These are phyloP conservation scores for Tretioscincus oriximinensis DNA, from an alignment of 2,113 vertebrate genomes.

Conservation along the genomic window DNA sequence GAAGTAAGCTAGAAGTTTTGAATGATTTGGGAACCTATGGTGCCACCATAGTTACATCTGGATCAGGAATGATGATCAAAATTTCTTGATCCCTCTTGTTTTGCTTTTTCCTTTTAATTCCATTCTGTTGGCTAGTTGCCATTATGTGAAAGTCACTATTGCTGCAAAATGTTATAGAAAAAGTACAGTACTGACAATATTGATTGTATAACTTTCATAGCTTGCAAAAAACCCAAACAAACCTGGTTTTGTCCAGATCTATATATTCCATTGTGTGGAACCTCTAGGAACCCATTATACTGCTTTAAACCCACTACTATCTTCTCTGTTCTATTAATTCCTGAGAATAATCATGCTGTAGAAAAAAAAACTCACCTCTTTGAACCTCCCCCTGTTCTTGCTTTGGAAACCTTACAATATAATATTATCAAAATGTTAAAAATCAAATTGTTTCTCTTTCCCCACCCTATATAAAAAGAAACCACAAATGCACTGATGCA, in stretches of 20 bases:
- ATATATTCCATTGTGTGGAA: not conserved
- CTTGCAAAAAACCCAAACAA: too few relatives aligned
- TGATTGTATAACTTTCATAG: not conserved
- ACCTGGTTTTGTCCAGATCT: not conserved
- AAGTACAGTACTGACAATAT: not conserved
- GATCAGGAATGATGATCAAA: too few relatives aligned
- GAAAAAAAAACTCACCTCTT: not conserved
- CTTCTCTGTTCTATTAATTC: not conserved
- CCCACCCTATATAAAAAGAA: not conserved
- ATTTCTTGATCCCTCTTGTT: too few relatives aligned
- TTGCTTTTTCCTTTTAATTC: too few relatives aligned
- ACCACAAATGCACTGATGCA: not conserved
- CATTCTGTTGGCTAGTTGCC: too few relatives aligned
- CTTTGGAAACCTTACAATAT: constrained; percentile 26
- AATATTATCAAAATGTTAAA: not conserved
- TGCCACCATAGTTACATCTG: too few relatives aligned
- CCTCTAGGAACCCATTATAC: not conserved
- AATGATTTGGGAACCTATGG: too few relatives aligned
- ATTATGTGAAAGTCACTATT: not conserved
- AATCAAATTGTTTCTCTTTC: not conserved
- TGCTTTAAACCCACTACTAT: not conserved
- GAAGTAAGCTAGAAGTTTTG: too few relatives aligned
- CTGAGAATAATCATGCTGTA: not conserved
- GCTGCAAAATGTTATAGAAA: not conserved
- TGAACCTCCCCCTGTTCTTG: not conserved